Evolutionary conservation across 2,113 vertebrate species (phyloP), one percentile per base, ranked within the genome.

Genomic region (Climacteris rufus): DNA sequence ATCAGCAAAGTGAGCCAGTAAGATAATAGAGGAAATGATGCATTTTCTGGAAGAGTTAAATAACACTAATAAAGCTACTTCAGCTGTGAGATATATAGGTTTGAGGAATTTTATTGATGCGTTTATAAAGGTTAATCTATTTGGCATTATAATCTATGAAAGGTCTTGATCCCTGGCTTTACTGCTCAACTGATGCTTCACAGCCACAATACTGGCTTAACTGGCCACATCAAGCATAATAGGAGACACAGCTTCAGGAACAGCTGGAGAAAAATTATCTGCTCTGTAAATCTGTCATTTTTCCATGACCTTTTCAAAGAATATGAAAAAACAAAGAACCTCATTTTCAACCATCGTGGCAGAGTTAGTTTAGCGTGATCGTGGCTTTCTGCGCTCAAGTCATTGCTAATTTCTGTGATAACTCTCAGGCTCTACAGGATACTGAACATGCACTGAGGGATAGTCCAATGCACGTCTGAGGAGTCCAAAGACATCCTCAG

Each of bases 261-360:
- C 66, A 87, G 66, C 90, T 94, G 75, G 21, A 83, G 37, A 74
- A 61, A 83, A 28, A 77, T 80, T 59, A 30, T 53, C 50, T 80
- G 56, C 6, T 44, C 69, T 85, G 28, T 75, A 85, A 87, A 76
- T 87, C 52, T 72, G 70, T 69, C 37, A 35, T 91, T 96, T 77
- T 85, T 33, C 85, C 40, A 52, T n/a, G 63, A 65, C 4, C n/a
- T 89, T 54, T 80, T 44, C 71, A 80, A 90, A 52, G 49, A 88
- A 59, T 28, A 65, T 47, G 63, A 52, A 75, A 75, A 95, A 82
- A 6, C 15, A 75, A 87, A 89, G 61, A 75, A 52, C 15, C 4
- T 87, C 22, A 20, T 50, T 59, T 95, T 95, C 63, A 80, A 9
- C 30, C 59, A 7, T 72, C 25, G 1, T 65, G 33, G 45, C 66